These are phyloP conservation scores for Brienomyrus brachyistius DNA, from an alignment of 2,113 vertebrate species.

Conservation along the genomic window DNA sequence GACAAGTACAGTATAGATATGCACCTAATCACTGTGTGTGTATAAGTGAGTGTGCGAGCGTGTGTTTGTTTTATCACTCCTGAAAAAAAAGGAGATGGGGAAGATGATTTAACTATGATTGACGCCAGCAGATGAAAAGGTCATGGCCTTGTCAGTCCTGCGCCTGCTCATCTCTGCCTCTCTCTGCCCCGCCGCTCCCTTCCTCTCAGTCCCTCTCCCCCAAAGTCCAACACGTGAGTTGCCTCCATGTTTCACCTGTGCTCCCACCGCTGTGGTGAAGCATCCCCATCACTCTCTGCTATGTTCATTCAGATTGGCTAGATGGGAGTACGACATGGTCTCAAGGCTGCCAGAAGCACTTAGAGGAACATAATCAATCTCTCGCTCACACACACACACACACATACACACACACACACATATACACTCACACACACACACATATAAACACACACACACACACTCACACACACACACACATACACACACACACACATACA, in stretches of 20 bases:
- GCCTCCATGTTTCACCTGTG: constrained; percentile 15
- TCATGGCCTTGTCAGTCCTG: constrained; percentile 26
- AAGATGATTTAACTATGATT: constrained; percentile 5
- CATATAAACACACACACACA: background rate
- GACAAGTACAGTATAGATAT: background rate
- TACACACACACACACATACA: background rate
- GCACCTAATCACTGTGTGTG: background rate
- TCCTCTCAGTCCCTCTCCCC: background rate
- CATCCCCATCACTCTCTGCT: constrained; percentile 40
- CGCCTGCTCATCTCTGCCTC: constrained; percentile 22
- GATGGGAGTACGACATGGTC: constrained; percentile 49
- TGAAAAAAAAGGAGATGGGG: background rate
- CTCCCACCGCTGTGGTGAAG: constrained; percentile 25
- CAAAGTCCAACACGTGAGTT: background rate
- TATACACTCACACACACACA: background rate
- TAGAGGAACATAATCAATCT: constrained; percentile 62
- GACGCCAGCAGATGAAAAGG: constrained; percentile 20
- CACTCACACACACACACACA: background rate
- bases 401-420: background rate
- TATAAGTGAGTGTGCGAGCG: background rate
- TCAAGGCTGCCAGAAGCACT: constrained; percentile 60
- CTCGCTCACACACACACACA: constrained; percentile 22
- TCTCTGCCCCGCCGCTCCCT: background rate
- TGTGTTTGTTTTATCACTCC: background rate
- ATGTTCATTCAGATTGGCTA: constrained; percentile 58